phyloP scores from a whole-genome alignment of 2,888 invertebrate species.

The Acronicta psi region DNA sequence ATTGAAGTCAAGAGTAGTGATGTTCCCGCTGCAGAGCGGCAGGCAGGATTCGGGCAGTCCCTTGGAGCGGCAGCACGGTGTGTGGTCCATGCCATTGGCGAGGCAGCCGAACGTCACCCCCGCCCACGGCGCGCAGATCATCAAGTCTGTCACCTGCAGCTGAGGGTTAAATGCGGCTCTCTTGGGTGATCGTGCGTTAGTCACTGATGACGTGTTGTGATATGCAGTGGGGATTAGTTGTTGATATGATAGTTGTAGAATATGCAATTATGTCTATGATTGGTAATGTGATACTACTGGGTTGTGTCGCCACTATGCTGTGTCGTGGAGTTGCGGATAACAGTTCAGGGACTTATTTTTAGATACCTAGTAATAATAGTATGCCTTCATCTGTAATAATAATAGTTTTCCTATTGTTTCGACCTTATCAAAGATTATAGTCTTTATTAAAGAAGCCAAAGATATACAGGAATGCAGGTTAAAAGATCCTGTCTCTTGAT shows the following conservation, averaged over 20 bases:
- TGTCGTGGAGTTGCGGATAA: no score
- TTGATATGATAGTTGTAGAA: background rate
- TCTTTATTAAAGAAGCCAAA: no score
- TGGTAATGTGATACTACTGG: constrained; percentile 1
- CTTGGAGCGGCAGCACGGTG: constrained; percentile 93
- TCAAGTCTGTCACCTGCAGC: constrained; percentile 93
- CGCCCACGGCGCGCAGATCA: constrained; percentile 97
- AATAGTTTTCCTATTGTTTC: no score
- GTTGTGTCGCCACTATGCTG: background rate
- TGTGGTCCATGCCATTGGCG: constrained; percentile 94
- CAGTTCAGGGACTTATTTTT: no score
- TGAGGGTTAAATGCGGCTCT: constrained; percentile 73
- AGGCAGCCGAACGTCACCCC: constrained; percentile 94
- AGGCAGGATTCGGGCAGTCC: constrained; percentile 93
- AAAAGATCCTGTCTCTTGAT: no score
- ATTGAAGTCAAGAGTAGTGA: constrained; percentile 93
- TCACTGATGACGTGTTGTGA: constrained; percentile 70
- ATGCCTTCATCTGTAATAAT: no score
- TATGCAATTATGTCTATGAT: background rate
- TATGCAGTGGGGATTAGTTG: constrained; percentile 31
- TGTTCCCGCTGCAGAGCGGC: constrained; percentile 93
- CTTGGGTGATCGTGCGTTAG: constrained; percentile 80
- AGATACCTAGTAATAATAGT: no score
- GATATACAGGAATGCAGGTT: no score
- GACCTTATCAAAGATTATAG: no score